Percentiles rank a stretch among this genome's conserved stretches.
These are phyloP conservation scores for Idaea straminata DNA, from an alignment of 2,888 invertebrate genomes.

Conservation along the genomic window DNA sequence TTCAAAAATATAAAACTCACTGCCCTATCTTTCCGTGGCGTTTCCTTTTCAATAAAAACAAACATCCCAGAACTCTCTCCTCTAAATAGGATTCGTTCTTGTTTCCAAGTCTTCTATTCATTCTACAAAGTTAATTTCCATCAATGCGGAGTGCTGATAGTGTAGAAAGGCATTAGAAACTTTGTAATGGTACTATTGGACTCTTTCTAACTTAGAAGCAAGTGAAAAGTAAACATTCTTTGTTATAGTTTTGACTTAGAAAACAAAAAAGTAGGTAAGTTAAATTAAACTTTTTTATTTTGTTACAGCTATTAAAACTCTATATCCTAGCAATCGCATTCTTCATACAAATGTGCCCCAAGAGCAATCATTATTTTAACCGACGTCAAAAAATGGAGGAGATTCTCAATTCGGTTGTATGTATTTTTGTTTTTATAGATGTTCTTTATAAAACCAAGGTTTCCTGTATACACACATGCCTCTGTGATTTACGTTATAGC, in stretches of 20 bases:
- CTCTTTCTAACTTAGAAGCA: slow-evolving; percentile 33
- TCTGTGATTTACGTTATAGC: too few relatives aligned
- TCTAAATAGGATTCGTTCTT: slow-evolving; percentile 10
- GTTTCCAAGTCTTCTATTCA: slow-evolving; percentile 17
- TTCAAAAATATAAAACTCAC: too few relatives aligned
- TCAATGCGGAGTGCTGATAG: slow-evolving; percentile 27
- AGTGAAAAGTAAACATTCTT: slow-evolving; percentile 46
- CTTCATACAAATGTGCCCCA: too few relatives aligned
- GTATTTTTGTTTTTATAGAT: too few relatives aligned
- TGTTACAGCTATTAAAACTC: too few relatives aligned
- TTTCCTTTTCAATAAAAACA: background rate
- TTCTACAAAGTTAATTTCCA: slow-evolving; percentile 18
- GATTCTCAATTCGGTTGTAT: too few relatives aligned
- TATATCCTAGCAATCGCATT: too few relatives aligned
- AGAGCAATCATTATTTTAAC: too few relatives aligned
- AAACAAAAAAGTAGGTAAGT: slow-evolving; percentile 26
- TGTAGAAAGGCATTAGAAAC: slow-evolving; percentile 40
- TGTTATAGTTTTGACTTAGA: slow-evolving; percentile 29
- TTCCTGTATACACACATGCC: too few relatives aligned
- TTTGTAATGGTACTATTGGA: slow-evolving; percentile 56
- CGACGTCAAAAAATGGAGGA: too few relatives aligned
- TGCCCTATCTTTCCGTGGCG: background rate
- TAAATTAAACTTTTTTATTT: background rate
- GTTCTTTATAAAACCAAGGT: too few relatives aligned
- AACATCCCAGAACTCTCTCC: slow-evolving; percentile 3